phyloP scores from a whole-genome alignment of 2,888 invertebrate species.

The Caenorhabditis plicata region DNA sequence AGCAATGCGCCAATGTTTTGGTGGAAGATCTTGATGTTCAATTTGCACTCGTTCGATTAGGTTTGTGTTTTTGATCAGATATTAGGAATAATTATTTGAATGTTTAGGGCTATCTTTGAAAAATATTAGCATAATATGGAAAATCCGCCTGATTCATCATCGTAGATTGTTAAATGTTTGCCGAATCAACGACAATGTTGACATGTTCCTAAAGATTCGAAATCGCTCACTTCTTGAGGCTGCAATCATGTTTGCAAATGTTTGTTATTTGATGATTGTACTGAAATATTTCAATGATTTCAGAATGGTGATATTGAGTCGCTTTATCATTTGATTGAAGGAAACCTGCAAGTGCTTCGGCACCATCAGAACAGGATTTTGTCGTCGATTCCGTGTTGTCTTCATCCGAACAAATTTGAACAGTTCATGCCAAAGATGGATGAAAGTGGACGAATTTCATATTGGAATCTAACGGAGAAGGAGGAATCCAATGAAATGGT shows the following conservation, averaged over 20 bases:
- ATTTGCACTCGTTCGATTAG: slow-evolving; percentile 22
- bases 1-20: slow-evolving; percentile 25
- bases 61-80: background rate
- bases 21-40: slow-evolving; percentile 29
- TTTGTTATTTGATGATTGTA: slow-evolving; percentile 1
- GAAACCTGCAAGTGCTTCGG: slow-evolving; percentile 13
- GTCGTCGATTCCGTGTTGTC: slow-evolving; percentile 24
- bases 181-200: slow-evolving; percentile 20
- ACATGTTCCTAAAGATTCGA: slow-evolving; percentile 33
- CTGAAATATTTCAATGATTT: background rate
- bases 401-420: slow-evolving; percentile 21
- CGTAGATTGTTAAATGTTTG: slow-evolving; percentile 30
- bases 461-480: slow-evolving; percentile 28
- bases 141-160: slow-evolving; percentile 30
- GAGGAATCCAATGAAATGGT: slow-evolving; percentile 6
- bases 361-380: slow-evolving; percentile 20
- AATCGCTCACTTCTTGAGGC: slow-evolving; percentile 28
- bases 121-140: slow-evolving; percentile 12
- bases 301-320: slow-evolving; percentile 30
- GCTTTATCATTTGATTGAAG: slow-evolving; percentile 16
- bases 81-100: background rate
- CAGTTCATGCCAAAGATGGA: slow-evolving; percentile 15
- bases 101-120: slow-evolving; percentile 6
- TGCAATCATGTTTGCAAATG: slow-evolving; percentile 41
- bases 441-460: slow-evolving; percentile 1